A percentile compares a stretch with the other conserved stretches of the same genome.
Conservation (phyloP, 2,888 invertebrate species). For the Limnephilus marmoratus region DNA sequence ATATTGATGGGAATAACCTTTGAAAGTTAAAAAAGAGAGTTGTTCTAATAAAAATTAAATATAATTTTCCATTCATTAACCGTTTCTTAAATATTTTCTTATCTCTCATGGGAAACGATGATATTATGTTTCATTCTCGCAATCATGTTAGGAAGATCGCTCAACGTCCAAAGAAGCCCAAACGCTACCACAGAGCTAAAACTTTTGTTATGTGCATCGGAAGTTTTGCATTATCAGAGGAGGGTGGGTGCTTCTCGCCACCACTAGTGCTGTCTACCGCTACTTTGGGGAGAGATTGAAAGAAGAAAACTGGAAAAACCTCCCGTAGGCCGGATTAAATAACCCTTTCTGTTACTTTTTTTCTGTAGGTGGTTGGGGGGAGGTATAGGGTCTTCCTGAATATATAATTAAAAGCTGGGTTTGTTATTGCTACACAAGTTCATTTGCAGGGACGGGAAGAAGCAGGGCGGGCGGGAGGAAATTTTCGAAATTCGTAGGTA, state of each 20-base stretch:
- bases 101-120: neutral
- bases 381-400: neutral
- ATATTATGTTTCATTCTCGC: neutral
- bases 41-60: too few species aligned
- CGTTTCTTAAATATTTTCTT: neutral
- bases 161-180: neutral
- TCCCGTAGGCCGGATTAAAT: conserved; percentile 43
- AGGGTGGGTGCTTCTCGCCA: neutral
- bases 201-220: neutral
- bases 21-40: too few species aligned
- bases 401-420: too few species aligned
- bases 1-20: too few species aligned
- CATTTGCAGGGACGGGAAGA: too few species aligned
- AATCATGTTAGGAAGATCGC: neutral
- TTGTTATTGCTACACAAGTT: too few species aligned
- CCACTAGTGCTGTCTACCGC: neutral
- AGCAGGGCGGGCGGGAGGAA: too few species aligned
- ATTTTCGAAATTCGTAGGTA: too few species aligned
- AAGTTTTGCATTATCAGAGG: conserved; percentile 7
- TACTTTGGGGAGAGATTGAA: conserved; percentile 26
- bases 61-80: neutral
- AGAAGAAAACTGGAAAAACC: conserved; percentile 37
- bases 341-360: neutral
- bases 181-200: neutral
- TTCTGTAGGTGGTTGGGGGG: neutral